Evolutionary conservation across 1,140 invertebrate species (phyloP).

Genomic region (Calephelis nemesis): DNA sequence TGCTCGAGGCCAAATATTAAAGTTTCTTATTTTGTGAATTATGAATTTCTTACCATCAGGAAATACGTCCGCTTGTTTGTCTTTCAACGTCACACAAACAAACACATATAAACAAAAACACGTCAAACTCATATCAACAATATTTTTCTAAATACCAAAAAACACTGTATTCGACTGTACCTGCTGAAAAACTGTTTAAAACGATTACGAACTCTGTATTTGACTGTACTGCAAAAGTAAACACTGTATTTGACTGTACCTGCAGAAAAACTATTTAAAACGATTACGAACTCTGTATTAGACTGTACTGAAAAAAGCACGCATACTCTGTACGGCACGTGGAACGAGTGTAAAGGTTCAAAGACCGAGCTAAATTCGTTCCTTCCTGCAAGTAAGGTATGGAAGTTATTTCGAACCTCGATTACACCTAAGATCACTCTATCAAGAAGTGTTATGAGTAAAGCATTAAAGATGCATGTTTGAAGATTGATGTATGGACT

Average conservation of each 20-base stretch:
- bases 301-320: slow-evolving; percentile 11
- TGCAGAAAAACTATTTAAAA: too few relatives aligned
- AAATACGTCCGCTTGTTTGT: too few relatives aligned
- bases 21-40: too few relatives aligned
- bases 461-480: slow-evolving; percentile 31
- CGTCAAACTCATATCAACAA: too few relatives aligned
- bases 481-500: slow-evolving; percentile 35
- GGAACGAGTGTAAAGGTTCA: slow-evolving; percentile 41
- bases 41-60: too few relatives aligned
- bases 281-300: not conserved
- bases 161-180: too few relatives aligned
- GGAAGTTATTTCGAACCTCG: slow-evolving; percentile 53
- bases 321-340: slow-evolving; percentile 33
- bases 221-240: slow-evolving; percentile 6
- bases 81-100: too few relatives aligned
- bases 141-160: too few relatives aligned
- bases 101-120: too few relatives aligned
- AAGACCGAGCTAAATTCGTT: slow-evolving; percentile 55
- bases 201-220: not conserved
- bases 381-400: slow-evolving; percentile 48
- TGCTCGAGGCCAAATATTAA: too few relatives aligned
- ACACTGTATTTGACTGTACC: too few relatives aligned
- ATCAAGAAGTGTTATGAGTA: slow-evolving; percentile 28
- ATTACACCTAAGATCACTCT: slow-evolving; percentile 48
- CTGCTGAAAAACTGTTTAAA: too few relatives aligned